phyloP scores from a whole-genome alignment of 2,113 vertebrate species.

The Aphelocoma coerulescens region DNA sequence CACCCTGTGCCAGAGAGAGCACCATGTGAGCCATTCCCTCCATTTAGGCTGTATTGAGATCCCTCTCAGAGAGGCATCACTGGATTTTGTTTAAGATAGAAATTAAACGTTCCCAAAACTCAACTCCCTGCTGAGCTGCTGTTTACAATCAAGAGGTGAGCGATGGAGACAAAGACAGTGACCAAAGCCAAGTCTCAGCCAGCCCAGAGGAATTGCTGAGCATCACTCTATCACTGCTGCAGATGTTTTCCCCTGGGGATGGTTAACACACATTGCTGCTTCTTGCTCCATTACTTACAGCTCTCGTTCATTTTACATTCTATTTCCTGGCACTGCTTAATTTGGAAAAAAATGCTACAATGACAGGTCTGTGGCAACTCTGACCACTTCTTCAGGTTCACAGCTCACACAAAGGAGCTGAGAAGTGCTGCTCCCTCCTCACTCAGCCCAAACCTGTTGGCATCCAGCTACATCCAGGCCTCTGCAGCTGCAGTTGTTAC shows the following conservation, averaged over 20 bases:
- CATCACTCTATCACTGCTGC: neutral
- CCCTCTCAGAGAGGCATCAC: neutral
- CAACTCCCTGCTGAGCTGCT: neutral
- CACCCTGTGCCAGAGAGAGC: neutral
- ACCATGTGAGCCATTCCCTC: neutral
- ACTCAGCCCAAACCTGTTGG: neutral
- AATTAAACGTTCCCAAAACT: neutral
- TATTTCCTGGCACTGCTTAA: neutral
- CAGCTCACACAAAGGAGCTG: neutral
- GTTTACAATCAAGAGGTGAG: neutral
- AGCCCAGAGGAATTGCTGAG: neutral
- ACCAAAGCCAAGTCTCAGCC: neutral
- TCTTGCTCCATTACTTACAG: neutral
- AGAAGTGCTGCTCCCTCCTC: neutral
- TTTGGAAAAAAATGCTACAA: neutral
- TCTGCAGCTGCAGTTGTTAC: neutral
- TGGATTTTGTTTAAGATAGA: neutral
- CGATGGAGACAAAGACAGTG: neutral
- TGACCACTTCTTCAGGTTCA: neutral
- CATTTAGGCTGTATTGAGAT: neutral
- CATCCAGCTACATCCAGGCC: neutral
- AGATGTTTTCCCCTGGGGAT: neutral
- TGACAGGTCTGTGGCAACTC: neutral
- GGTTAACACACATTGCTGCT: neutral
- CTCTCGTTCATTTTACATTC: neutral